A percentile compares a stretch with the other conserved stretches of the same genome.
These are phyloP conservation scores for Eidolon helvum DNA, from an alignment of 2,113 vertebrate species.

Conservation along the genomic window DNA sequence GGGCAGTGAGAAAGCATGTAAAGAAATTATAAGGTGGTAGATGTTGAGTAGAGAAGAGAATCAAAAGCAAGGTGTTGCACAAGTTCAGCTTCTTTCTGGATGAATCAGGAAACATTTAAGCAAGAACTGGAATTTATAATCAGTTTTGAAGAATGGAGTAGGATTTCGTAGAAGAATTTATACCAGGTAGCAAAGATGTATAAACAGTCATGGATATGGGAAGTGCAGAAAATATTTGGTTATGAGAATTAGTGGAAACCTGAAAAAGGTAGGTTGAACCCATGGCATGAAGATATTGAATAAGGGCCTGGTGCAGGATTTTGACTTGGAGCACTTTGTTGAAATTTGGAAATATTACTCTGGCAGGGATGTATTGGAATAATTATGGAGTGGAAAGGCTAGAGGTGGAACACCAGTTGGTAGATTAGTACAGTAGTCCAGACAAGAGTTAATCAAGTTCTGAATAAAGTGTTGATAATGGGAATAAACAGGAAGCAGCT, in stretches of 20 bases:
- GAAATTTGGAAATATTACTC: not conserved
- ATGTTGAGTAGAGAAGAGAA: not conserved
- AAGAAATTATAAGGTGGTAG: not conserved
- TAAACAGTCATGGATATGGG: not conserved
- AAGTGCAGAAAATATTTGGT: not conserved
- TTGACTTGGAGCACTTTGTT: not conserved
- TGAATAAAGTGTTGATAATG: not conserved
- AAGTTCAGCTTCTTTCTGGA: not conserved
- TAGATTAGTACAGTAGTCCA: not conserved
- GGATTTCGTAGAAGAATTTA: not conserved
- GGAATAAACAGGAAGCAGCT: constrained; percentile 32
- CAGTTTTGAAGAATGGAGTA: not conserved
- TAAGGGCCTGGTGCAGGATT: not conserved
- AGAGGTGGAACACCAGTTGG: not conserved
- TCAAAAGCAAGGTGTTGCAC: not conserved
- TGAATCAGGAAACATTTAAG: not conserved
- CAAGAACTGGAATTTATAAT: not conserved
- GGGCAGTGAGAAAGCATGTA: not conserved
- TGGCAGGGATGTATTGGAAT: not conserved
- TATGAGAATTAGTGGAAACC: not conserved
- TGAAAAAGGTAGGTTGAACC: not conserved
- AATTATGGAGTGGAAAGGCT: not conserved
- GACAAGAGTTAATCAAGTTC: not conserved
- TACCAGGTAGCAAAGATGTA: not conserved
- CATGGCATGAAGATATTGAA: not conserved